Evolutionary conservation across 2,113 vertebrate species (phyloP).

Genomic region (Otolemur garnettii): DNA sequence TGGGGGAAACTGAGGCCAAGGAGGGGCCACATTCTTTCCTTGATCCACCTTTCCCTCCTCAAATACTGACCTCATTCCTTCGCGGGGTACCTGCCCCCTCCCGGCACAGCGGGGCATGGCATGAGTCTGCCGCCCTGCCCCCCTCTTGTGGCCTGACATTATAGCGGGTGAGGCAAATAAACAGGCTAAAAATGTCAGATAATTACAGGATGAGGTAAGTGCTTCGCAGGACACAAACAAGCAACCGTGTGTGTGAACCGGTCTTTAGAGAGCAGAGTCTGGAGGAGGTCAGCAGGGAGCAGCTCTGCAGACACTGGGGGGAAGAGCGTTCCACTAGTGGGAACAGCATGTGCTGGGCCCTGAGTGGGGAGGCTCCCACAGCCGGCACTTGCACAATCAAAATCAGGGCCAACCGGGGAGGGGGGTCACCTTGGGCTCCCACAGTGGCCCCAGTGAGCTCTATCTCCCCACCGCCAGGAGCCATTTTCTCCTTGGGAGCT

Average conservation of each 20-base stretch:
- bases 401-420: neutral
- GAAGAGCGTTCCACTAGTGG: neutral
- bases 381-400: neutral
- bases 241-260: neutral
- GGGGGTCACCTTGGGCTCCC: neutral
- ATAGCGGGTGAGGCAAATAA: neutral
- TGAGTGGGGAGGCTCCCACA: neutral
- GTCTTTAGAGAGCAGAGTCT: neutral
- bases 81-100: neutral
- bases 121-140: neutral
- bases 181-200: neutral
- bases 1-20: neutral
- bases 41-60: neutral
- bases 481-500: neutral
- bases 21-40: neutral
- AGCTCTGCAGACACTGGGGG: neutral
- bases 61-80: neutral
- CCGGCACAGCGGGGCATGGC: too few species aligned
- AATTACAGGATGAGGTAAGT: neutral
- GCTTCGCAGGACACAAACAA: neutral
- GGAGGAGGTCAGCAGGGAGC: neutral
- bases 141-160: neutral
- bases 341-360: neutral
- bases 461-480: neutral
- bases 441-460: neutral